Conservation (phyloP, 2,797 vertebrate species). For the Mus minutoides region DNA sequence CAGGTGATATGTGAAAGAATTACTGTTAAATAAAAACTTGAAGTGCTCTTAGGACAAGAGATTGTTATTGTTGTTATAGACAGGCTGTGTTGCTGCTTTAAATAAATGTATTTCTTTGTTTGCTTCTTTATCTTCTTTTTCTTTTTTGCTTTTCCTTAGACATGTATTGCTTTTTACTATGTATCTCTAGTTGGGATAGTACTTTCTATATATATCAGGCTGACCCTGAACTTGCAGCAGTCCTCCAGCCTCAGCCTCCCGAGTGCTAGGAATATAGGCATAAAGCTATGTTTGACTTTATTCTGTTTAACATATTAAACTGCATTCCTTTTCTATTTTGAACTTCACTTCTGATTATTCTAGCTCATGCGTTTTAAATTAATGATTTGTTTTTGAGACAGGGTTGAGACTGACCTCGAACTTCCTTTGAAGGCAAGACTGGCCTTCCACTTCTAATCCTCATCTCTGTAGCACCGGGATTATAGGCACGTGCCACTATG, state of each 20-base stretch:
- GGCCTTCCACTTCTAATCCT: background rate
- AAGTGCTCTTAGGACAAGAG: background rate
- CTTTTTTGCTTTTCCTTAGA: background rate
- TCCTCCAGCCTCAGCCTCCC: background rate
- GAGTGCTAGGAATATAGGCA: background rate
- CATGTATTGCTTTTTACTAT: background rate
- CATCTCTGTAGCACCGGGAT: background rate
- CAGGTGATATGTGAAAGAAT: background rate
- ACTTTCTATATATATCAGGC: background rate
- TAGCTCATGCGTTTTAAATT: background rate
- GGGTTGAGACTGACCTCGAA: background rate
- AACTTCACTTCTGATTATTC: background rate
- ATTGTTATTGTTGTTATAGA: slow-evolving; percentile 6
- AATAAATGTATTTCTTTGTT: slow-evolving; percentile 16
- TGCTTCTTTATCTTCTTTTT: background rate
- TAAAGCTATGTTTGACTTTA: background rate
- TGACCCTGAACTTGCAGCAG: background rate
- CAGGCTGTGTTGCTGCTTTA: background rate
- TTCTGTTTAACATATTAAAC: background rate
- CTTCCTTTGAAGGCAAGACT: background rate
- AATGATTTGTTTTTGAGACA: background rate
- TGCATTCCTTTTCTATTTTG: background rate
- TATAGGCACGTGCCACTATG: background rate
- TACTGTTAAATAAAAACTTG: slow-evolving; percentile 26
- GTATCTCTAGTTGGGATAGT: background rate